Conservation (phyloP, 2,888 invertebrate genomes). For the Calameuta filiformis region DNA sequence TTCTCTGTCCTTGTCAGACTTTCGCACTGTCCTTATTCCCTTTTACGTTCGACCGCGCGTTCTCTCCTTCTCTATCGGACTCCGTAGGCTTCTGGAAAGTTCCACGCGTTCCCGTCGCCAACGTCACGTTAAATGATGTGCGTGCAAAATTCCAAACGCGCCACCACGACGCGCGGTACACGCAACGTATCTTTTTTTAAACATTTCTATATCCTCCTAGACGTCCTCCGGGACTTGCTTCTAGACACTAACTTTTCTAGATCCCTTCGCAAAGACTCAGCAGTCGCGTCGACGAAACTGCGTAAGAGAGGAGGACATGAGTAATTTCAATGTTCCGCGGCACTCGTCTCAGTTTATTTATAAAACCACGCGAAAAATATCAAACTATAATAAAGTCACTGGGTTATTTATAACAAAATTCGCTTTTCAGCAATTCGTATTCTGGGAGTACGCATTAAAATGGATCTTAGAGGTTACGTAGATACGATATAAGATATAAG, state of each 20-base stretch:
- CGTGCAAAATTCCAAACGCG: not conserved
- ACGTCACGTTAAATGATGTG: conserved; percentile 10
- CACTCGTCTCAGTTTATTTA: not conserved
- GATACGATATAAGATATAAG: not conserved
- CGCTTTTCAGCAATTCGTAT: not conserved
- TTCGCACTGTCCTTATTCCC: conserved; percentile 13
- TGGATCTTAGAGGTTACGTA: not conserved
- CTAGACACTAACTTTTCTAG: not conserved
- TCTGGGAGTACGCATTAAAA: not conserved
- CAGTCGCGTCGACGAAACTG: not conserved
- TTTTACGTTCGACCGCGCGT: conserved; percentile 6
- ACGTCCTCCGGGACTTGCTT: not conserved
- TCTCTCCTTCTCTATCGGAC: conserved; percentile 14
- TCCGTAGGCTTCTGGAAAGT: conserved; percentile 52
- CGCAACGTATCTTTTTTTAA: not conserved
- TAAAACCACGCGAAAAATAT: not conserved
- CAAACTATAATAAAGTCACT: not conserved
- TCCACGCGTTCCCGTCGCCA: conserved; percentile 43
- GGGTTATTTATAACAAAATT: not conserved
- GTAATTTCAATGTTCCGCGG: not conserved
- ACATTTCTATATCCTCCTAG: not conserved
- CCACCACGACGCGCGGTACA: not conserved
- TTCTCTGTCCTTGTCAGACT: conserved; percentile 17
- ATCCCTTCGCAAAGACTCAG: not conserved
- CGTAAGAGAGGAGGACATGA: not conserved